Evolutionary conservation across 1,140 invertebrate genomes (phyloP), one percentile per base, ranked within the genome.

Genomic region (Hesperophylax magnus): DNA sequence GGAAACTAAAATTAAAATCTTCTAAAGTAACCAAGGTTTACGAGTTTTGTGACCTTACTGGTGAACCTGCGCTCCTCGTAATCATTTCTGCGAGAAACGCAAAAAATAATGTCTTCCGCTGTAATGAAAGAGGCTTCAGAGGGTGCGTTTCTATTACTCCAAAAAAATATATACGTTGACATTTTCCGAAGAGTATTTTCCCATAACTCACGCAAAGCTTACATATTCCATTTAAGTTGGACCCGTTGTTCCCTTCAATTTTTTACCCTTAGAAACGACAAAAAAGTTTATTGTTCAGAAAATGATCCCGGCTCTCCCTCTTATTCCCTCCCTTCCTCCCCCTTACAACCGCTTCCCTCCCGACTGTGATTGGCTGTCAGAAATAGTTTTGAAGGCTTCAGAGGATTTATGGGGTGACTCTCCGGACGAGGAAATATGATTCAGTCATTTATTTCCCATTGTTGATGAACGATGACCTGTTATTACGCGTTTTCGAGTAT

Each of bases 281-380:
- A 65, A 65, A 65, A 65, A 65, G 22, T 65, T 65, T 65, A 65
- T 65, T 65, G 61, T 65, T 65, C 27, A 27, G 61, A 65, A 65
- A 65, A 65, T 65, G 61, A 65, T 65, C 61, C 27, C 8, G 8
- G 20, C 24, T 22, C 24, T 27, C 60, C 24, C 24, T 20, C 27
- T 27, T 20, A 3, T 20, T 63, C 14, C 61, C 15, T 8, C 9
- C 61, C 22, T 15, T 17, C 9, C 61, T 15, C 22, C 27, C 9
- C 61, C 22, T 3, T 22, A 14, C 60, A 0, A 5, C 60, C 20
- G 20, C 61, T 65, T 27, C 9, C 24, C 61, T 27, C 15, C 24
- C 60, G 20, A 15, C 20, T 27, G 27, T 65, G 61, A 65, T 65
- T 65, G 61, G 61, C 27, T 65, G 61, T 65, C 27, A 27, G 61